Base-by-base conservation (phyloP, 2,113 vertebrate genomes). In the Suricata suricatta region DNA sequence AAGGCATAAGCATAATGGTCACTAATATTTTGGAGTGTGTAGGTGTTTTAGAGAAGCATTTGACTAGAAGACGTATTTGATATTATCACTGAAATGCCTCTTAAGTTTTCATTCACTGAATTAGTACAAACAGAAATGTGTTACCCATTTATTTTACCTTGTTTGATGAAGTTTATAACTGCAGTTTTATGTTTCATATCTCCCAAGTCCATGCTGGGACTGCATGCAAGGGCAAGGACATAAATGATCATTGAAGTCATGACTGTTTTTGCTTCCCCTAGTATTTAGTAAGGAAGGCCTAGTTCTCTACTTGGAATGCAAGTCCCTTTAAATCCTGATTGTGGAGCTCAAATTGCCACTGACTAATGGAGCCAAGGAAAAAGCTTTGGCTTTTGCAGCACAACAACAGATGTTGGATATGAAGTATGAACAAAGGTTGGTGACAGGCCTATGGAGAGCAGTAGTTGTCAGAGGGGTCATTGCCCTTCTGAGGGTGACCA, bases 401-500 rank as follows among this genome's bases (percentile, higher is more conserved):
- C 98, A 99, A 68, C 96, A 98, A 64, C 97, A 98, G 85, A 99
- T 99, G 99, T 98, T 97, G 14, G 66, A 96, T 7, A 0, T 98
- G 0, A 99, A 99, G 71, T 98, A 97, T 8, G 85, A 98, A 23
- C 98, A 98, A 80, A 98, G 99, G 12, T 80, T 64, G 83, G 93
- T 99, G 72, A 99, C 98, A 0, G 98, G 98, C 10, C 99, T 12
- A 98, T 99, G 96, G 94, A 98, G 10, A 98, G 99, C 98, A 99
- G 99, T 96, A 99, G 97, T 1, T 1, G 97, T 99, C 85, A 98
- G 98, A 96, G 98, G 97, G 33, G 90, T 95, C 38, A 63, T 98
- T 41, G 99, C 98, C 2, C 57, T 94, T 21, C 12, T 97, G 72
- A 98, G 98, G 25, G 92, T 98, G 7, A 97, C 98, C 81, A 96